phyloP scores from a whole-genome alignment of 2,113 vertebrate species.

The Glaucidium brasilianum region DNA sequence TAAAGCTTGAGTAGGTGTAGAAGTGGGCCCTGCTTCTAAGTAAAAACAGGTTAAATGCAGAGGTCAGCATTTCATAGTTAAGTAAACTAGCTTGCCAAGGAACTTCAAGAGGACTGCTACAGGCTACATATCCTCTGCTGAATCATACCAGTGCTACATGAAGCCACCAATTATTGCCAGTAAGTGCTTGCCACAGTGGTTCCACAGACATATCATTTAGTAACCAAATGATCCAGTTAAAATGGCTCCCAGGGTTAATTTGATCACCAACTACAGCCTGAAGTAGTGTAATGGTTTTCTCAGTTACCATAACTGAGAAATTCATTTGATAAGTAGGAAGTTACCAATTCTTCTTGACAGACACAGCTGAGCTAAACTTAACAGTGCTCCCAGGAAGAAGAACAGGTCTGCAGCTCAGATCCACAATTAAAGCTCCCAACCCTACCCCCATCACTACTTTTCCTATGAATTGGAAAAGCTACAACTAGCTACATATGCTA shows the following conservation, averaged over 20 bases:
- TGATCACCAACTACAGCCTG: neutral
- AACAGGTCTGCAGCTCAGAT: neutral
- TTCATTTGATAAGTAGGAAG: neutral
- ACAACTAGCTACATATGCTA: neutral
- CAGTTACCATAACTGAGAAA: neutral
- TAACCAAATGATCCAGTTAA: neutral
- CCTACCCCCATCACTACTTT: neutral
- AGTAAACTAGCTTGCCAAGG: neutral
- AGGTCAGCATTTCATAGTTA: neutral
- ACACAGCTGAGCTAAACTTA: neutral
- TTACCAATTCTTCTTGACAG: too few relatives aligned
- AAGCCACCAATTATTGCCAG: neutral
- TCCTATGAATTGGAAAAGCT: neutral
- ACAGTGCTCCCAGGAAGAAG: neutral
- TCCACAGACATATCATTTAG: neutral
- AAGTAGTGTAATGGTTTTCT: neutral
- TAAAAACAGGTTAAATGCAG: too few relatives aligned
- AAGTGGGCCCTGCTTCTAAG: neutral
- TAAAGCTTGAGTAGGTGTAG: neutral
- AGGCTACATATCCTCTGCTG: neutral
- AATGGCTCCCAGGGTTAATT: neutral
- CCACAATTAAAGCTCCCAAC: neutral
- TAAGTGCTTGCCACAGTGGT: neutral
- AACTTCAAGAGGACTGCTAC: neutral
- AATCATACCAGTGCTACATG: fast-evolving